Evolutionary conservation across 2,888 invertebrate species (phyloP), one percentile per base, ranked within the genome.

Genomic region (Pterobdella sp.): DNA sequence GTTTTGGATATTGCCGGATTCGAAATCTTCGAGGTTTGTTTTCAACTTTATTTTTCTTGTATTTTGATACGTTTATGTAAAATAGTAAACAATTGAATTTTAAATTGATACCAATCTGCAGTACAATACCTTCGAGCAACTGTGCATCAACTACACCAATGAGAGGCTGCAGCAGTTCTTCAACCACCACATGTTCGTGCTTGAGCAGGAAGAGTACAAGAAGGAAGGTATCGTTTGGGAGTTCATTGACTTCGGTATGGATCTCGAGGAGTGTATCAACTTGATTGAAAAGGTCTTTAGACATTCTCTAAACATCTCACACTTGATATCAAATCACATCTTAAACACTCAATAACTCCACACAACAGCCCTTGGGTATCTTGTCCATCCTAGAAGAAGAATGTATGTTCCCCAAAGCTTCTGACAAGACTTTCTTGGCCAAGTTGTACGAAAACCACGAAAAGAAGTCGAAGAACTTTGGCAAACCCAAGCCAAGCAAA

Each of bases 1-100:
- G 97, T 98, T 85, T 89, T 98, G 89, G 97, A 98, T 93, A 98
- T 98, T 88, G 98, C 98, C 86, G 98, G 98, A 88, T 98, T 98
- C 87, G 98, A 98, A 88, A 98, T 98, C 88, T 98, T 98, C 90
- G 98, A 98, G 80, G 85, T 83, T n/a, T 18, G 34, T 37, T 35
- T 56, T 22, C 7, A 14, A 26, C 26, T 56, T 26, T n/a, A 26
- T n/a, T 22, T 56, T 56, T 56, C n/a, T 56, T 18, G n/a, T 26
- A 56, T 26, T 22, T 18, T 56, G 7, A n/a, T n/a, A n/a, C n/a
- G n/a, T n/a, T n/a, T n/a, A n/a, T n/a, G n/a, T n/a, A 49, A 49
- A 49, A 18, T n/a, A 26, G 7, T 63, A 10, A n/a, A 63, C 10
- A 63, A 7, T 63, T 63, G 26, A 63, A 29, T 63, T n/a, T 63